Evolutionary conservation across 2,888 invertebrate genomes (phyloP).

Genomic region (Drosophila formosana): DNA sequence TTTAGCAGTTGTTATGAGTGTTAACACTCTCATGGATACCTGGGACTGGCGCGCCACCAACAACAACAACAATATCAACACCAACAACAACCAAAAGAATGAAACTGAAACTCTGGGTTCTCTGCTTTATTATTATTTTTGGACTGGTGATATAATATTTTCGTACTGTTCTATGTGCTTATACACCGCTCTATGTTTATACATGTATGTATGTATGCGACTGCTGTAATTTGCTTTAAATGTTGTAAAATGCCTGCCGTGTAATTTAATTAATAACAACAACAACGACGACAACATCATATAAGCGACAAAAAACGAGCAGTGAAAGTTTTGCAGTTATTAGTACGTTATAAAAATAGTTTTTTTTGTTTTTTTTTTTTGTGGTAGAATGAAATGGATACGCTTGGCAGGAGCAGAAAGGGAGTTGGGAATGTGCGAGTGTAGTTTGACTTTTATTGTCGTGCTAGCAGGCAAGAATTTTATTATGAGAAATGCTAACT

Average conservation of each 20-base stretch:
- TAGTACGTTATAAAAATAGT: conserved; percentile 78
- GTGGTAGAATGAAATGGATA: conserved; percentile 9
- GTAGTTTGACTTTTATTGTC: conserved; percentile 69
- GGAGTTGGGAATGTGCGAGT: neutral
- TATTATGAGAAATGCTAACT: conserved; percentile 16
- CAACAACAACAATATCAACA: conserved; percentile 12
- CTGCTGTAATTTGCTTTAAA: conserved; percentile 78
- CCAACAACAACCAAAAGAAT: conserved; percentile 24
- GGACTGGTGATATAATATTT: conserved; percentile 70
- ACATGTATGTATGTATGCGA: conserved; percentile 55
- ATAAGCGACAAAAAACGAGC: conserved; percentile 61
- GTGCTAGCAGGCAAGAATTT: conserved; percentile 53
- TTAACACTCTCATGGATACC: conserved; percentile 77
- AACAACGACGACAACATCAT: conserved; percentile 40
- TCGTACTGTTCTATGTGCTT: conserved; percentile 37
- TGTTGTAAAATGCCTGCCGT: conserved; percentile 79
- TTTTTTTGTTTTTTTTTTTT: conserved; percentile 24
- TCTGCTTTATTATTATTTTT: conserved; percentile 58
- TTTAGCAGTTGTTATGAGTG: conserved; percentile 82
- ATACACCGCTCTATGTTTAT: conserved; percentile 29
- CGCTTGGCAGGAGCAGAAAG: conserved; percentile 7
- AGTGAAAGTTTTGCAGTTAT: conserved; percentile 81
- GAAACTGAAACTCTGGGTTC: conserved; percentile 37
- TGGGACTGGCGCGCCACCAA: conserved; percentile 43
- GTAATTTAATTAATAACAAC: conserved; percentile 80